Evolutionary conservation across 2,797 vertebrate genomes (phyloP).

Genomic region (Champsocephalus gunnari): DNA sequence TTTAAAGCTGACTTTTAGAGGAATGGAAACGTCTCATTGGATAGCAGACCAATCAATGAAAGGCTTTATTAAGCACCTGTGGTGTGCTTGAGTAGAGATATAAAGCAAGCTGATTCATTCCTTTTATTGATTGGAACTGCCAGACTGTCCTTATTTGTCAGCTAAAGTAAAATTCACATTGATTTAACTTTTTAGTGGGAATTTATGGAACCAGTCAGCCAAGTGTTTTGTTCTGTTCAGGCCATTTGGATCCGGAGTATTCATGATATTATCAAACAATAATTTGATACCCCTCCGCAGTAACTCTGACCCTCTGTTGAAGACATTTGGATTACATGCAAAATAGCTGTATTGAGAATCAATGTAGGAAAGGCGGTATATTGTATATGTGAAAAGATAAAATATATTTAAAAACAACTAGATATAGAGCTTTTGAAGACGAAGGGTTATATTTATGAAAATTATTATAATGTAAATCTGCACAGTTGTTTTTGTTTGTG

Average conservation of each 20-base stretch:
- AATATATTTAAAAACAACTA: neutral
- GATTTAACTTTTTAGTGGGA: neutral
- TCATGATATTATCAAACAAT: too few relatives aligned
- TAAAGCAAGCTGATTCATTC: neutral
- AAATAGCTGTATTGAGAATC: neutral
- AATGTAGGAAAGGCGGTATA: neutral
- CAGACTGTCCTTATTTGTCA: neutral
- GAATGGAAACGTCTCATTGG: neutral
- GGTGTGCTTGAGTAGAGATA: neutral
- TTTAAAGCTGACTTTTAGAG: slow-evolving; percentile 3
- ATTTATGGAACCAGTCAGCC: neutral
- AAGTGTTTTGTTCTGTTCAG: too few relatives aligned
- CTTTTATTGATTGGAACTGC: neutral
- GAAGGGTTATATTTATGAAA: neutral
- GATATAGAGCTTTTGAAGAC: neutral
- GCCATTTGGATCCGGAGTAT: too few relatives aligned
- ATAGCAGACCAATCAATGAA: too few relatives aligned
- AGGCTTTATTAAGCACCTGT: too few relatives aligned
- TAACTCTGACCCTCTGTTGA: too few relatives aligned
- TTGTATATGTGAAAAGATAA: slow-evolving; percentile 25
- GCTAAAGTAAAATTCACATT: neutral
- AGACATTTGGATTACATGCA: too few relatives aligned
- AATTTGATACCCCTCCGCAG: too few relatives aligned
- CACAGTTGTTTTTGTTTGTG: slow-evolving; percentile 31
- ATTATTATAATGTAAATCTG: slow-evolving; percentile 33